phyloP scores from a whole-genome alignment of 1,140 invertebrate species.

The Mycetomoellerius zeteki region DNA sequence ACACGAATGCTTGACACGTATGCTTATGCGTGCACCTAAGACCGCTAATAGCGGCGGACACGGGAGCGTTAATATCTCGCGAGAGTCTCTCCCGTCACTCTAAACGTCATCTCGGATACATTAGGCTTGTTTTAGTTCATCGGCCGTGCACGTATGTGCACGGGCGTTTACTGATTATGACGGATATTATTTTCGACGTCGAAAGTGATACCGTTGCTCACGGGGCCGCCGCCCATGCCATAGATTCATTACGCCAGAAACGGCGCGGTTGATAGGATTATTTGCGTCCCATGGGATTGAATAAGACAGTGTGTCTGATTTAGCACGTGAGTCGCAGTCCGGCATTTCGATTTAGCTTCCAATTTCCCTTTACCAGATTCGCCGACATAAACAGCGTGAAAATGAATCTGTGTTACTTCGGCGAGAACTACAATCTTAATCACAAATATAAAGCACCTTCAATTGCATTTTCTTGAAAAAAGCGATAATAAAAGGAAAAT shows the following conservation, averaged over 20 bases:
- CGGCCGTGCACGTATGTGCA: constrained; percentile 50
- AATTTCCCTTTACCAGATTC: neutral
- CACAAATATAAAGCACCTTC: too few relatives aligned
- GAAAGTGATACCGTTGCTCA: constrained; percentile 55
- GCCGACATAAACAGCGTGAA: neutral
- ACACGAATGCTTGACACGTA: constrained; percentile 32
- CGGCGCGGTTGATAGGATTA: constrained; percentile 57
- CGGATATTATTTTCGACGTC: constrained; percentile 68
- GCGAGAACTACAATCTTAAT: too few relatives aligned
- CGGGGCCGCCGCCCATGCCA: constrained; percentile 23
- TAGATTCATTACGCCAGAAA: constrained; percentile 65
- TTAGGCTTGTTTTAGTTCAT: constrained; percentile 71
- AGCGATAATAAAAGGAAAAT: too few relatives aligned
- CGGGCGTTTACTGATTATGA: constrained; percentile 73
- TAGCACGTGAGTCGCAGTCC: constrained; percentile 19
- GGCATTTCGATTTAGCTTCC: neutral
- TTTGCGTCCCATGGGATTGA: constrained; percentile 63
- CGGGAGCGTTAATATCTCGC: constrained; percentile 26
- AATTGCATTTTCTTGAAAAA: too few relatives aligned
- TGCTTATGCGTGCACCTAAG: constrained; percentile 6
- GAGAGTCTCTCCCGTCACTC: constrained; percentile 57
- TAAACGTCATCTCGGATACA: constrained; percentile 68
- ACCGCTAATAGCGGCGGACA: neutral
- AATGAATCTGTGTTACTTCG: neutral
- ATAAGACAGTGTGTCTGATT: constrained; percentile 57